phyloP scores from a whole-genome alignment of 64 coral and sea anemone species.

The Pocillopora damicornis region DNA sequence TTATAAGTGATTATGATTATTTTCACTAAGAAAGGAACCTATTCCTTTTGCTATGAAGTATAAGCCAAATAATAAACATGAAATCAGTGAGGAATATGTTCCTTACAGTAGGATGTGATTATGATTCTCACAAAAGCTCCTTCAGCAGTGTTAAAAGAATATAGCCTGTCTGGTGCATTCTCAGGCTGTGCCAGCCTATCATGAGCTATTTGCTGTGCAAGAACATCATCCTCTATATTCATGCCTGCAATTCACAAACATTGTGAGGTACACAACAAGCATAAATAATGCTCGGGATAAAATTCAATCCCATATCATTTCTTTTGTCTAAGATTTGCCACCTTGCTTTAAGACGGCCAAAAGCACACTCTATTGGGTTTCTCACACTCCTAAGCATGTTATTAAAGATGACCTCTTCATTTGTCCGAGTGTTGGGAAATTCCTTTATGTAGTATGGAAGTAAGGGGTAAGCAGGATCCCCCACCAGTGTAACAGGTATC shows the following conservation, averaged over 20 bases:
- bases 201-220: conserved; percentile 43
- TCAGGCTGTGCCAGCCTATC: conserved; percentile 33
- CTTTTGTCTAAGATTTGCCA: conserved; percentile 8
- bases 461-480: not conserved
- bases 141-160: conserved; percentile 25
- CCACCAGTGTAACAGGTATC: too few species aligned
- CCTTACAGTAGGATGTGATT: conserved; percentile 6
- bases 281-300: conserved; percentile 11
- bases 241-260: conserved; percentile 28
- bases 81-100: not conserved
- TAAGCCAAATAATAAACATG: too few species aligned
- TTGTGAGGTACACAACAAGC: conserved; percentile 40
- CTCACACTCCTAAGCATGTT: too few species aligned
- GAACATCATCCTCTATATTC: conserved; percentile 24
- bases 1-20: too few species aligned
- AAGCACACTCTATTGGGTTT: not conserved
- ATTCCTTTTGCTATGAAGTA: too few species aligned
- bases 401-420: not conserved
- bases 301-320: not conserved
- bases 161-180: conserved; percentile 5
- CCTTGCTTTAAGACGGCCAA: not conserved
- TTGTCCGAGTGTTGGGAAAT: not conserved
- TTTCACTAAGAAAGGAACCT: too few species aligned
- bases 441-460: not conserved
- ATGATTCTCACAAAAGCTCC: conserved; percentile 21